Evolutionary conservation across 2,113 vertebrate species (phyloP).

Genomic region (Calyptommatus sinebrachiatus): DNA sequence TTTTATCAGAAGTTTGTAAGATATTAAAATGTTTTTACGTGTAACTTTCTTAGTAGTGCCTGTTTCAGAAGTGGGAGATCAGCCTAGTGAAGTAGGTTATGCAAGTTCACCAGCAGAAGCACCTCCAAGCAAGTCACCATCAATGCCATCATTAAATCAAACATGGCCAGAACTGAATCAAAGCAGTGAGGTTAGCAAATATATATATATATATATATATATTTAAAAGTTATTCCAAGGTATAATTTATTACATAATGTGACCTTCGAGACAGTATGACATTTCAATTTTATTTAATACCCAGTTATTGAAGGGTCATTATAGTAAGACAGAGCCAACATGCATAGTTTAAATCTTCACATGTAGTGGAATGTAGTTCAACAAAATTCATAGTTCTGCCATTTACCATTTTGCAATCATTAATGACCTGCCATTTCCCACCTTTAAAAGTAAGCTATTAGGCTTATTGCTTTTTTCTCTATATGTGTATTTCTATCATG

Average conservation of each 20-base stretch:
- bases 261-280: not conserved
- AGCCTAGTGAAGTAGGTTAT: constrained; percentile 86
- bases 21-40: constrained; percentile 7
- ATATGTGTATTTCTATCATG: too few species aligned
- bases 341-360: not conserved
- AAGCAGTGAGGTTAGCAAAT: constrained; percentile 90
- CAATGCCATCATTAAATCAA: constrained; percentile 98
- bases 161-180: constrained; percentile 98
- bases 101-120: constrained; percentile 92
- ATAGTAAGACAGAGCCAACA: not conserved
- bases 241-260: not conserved
- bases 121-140: constrained; percentile 95
- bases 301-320: not conserved
- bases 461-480: not conserved
- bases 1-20: not conserved
- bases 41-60: constrained; percentile 57
- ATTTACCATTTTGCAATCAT: not conserved
- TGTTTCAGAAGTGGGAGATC: constrained; percentile 81
- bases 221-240: not conserved
- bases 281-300: not conserved
- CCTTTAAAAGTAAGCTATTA: not conserved
- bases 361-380: not conserved
- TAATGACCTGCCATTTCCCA: not conserved
- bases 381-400: not conserved
- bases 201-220: not conserved